phyloP scores from a whole-genome alignment of 1,140 invertebrate species.

The Ladona fulva region DNA sequence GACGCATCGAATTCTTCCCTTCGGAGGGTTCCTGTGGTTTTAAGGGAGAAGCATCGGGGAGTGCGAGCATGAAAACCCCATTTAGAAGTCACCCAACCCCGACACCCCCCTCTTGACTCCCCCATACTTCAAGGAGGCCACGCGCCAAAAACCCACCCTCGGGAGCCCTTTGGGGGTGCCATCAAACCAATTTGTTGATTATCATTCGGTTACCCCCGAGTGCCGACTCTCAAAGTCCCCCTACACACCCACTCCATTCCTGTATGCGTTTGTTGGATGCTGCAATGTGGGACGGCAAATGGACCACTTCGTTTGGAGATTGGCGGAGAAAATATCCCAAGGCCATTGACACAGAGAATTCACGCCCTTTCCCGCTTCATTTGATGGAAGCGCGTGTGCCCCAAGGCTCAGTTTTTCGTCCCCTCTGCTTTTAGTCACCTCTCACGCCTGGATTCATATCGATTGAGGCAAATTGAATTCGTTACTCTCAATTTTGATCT shows the following conservation, averaged over 20 bases:
- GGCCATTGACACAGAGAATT: neutral
- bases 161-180: neutral
- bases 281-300: neutral
- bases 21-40: neutral
- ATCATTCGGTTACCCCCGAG: neutral
- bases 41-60: too few species aligned
- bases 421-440: neutral
- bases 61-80: neutral
- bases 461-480: neutral
- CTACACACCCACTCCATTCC: neutral
- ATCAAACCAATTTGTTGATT: slow-evolving; percentile 7
- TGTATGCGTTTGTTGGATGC: too few species aligned
- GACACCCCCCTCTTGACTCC: neutral
- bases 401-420: neutral
- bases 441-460: neutral
- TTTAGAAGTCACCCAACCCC: neutral
- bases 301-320: neutral
- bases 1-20: neutral
- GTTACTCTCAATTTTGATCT: neutral
- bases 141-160: neutral
- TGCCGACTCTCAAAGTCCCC: neutral
- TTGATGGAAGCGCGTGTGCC: neutral
- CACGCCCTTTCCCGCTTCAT: neutral
- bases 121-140: neutral
- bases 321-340: neutral